Base-by-base conservation (phyloP, 2,797 vertebrate genomes). In the Periparus ater region DNA sequence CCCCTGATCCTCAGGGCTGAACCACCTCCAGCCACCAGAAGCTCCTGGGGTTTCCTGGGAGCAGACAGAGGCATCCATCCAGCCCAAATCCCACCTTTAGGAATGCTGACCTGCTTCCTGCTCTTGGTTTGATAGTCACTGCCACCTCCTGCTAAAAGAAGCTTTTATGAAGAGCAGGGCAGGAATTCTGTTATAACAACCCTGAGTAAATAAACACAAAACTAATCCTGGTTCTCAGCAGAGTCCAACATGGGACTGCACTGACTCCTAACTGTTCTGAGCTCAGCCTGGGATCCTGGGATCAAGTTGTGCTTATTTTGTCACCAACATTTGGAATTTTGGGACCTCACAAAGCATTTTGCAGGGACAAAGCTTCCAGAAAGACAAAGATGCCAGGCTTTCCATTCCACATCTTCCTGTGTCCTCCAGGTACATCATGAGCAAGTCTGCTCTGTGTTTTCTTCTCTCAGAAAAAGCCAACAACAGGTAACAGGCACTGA, bases 171-270 rank as follows among this genome's bases (percentile, higher is more conserved):
- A 38, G 45, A 45, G 51, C 29, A 63, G 38, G n/a, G 42, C 73
- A 91, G 23, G 38, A 40, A 38, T 70, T 72, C 61, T 60, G 36
- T 63, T 88, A 4, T 36, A 89, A 87, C 55, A 85, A 65, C 85
- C 58, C 36, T 5, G 50, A 42, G 38, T 17, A 65, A 93, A 72
- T n/a, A 47, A 85, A 82, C 15, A 9, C 48, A 45, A 18, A 77
- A 11, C 32, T 51, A 71, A 84, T 6, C 60, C 57, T 47, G 29
- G 34, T 9, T 88, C 74, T 57, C 57, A 51, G 66, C 65, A 71
- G 10, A 70, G n/a, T 4, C 44, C 66, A 45, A 5, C 0, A 1
- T 8, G 34, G 0, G 0, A 62, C 65, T 54, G 42, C 45, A 67
- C 20, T 10, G 6, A 19, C 48, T 10, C 9, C 60, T 55, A 60